Conservation (phyloP, 1,140 invertebrate species). For the Eupristina koningsbergeri region DNA sequence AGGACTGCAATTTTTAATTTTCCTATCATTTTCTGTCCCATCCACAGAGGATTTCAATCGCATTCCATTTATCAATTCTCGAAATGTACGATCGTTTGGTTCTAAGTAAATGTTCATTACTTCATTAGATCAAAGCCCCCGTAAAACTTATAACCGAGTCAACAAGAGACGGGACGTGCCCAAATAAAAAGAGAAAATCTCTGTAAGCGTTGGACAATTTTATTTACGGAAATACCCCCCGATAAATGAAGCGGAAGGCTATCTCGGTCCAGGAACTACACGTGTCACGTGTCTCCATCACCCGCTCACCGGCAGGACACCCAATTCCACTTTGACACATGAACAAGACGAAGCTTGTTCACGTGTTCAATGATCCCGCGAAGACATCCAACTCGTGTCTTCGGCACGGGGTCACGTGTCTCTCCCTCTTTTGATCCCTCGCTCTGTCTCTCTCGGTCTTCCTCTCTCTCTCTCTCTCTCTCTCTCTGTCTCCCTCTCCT, state of each 20-base stretch:
- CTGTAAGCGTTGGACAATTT: not conserved
- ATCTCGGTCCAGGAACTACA: not conserved
- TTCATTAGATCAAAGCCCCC: too few species aligned
- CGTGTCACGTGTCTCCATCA: too few species aligned
- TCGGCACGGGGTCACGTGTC: not conserved
- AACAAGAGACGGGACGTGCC: too few species aligned
- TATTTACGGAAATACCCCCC: not conserved
- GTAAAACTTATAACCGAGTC: too few species aligned
- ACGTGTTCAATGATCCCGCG: too few species aligned
- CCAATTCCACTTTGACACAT: not conserved
- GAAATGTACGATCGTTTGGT: too few species aligned
- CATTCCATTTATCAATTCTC: too few species aligned
- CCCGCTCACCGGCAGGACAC: not conserved
- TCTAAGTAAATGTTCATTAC: too few species aligned
- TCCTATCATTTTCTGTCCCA: too few species aligned
- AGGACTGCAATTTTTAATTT: too few species aligned
- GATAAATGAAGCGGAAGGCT: not conserved
- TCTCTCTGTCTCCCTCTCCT: not conserved
- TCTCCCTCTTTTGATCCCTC: too few species aligned
- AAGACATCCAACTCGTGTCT: not conserved
- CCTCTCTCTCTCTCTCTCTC: not conserved
- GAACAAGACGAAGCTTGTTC: not conserved
- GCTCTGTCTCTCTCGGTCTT: not conserved
- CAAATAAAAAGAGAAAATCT: not conserved
- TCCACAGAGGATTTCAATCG: too few species aligned